A percentile compares a stretch with the other conserved stretches of the same genome.
Evolutionary conservation across 92 coral and sea anemone species (phyloP).

Genomic region (Zoanthus sociatus): DNA sequence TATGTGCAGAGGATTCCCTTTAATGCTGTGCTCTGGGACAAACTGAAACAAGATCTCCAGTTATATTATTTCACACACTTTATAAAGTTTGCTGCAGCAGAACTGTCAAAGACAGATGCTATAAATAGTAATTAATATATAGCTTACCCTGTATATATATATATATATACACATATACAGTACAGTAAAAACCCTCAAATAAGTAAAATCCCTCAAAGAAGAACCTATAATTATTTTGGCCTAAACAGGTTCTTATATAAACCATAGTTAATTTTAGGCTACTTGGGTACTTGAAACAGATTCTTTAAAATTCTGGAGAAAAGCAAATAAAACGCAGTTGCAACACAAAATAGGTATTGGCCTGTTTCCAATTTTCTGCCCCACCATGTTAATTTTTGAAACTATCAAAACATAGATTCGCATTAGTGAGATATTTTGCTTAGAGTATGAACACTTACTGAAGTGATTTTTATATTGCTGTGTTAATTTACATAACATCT

Average conservation of each 20-base stretch:
- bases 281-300: conserved; percentile 8
- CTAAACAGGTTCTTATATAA: conserved; percentile 3
- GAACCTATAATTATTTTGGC: background rate
- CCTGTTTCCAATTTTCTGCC: conserved; percentile 9
- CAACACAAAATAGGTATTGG: conserved; percentile 6
- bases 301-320: conserved; percentile 5
- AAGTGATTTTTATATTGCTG: background rate
- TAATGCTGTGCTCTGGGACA: conserved; percentile 38
- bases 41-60: conserved; percentile 35
- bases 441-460: background rate
- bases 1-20: conserved; percentile 55
- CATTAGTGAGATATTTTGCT: conserved; percentile 9
- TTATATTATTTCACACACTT: conserved; percentile 46
- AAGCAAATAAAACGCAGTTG: conserved; percentile 6
- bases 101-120: conserved; percentile 10
- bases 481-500: conserved; percentile 1
- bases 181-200: conserved; percentile 12
- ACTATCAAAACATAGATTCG: background rate
- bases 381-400: conserved; percentile 3
- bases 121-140: conserved; percentile 5
- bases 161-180: background rate
- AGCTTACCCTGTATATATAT: background rate
- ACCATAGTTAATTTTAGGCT: conserved; percentile 8
- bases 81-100: conserved; percentile 47
- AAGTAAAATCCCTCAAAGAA: conserved; percentile 7